These are phyloP conservation scores for Bostrychus sinensis DNA, from an alignment of 2,113 vertebrate species.

Conservation along the genomic window DNA sequence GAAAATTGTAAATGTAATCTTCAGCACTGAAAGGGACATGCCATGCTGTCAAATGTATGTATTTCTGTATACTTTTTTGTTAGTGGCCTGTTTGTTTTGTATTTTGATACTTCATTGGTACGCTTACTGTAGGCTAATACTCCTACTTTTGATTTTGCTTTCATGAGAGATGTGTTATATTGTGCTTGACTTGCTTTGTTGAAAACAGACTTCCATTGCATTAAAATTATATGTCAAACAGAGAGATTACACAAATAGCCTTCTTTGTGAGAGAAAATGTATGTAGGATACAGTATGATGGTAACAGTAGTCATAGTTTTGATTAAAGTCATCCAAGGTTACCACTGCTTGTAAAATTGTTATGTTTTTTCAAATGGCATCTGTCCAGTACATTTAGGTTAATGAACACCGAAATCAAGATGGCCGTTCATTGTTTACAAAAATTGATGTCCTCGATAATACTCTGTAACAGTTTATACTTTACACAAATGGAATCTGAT, in stretches of 20 bases:
- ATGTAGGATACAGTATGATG: not conserved
- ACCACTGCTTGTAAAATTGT: constrained; percentile 22
- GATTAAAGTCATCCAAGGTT: constrained; percentile 53
- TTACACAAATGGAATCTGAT: constrained; percentile 38
- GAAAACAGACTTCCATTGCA: constrained; percentile 68
- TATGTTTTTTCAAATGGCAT: constrained; percentile 26
- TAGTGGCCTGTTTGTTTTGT: constrained; percentile 60
- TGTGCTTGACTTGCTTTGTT: constrained; percentile 81
- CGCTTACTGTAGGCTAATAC: constrained; percentile 52
- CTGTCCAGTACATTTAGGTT: constrained; percentile 37
- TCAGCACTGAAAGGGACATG: constrained; percentile 45
- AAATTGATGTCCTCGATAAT: not conserved
- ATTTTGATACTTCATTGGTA: constrained; percentile 43
- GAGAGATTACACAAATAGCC: constrained; percentile 29
- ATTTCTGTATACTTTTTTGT: constrained; percentile 60
- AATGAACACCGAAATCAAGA: not conserved
- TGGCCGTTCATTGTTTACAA: not conserved
- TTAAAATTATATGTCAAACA: constrained; percentile 71
- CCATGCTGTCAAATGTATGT: constrained; percentile 50
- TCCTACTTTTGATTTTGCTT: constrained; percentile 55
- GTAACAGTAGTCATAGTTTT: constrained; percentile 20
- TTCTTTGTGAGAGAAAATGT: constrained; percentile 21
- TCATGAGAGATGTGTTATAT: constrained; percentile 90
- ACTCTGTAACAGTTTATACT: constrained; percentile 12
- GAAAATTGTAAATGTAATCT: constrained; percentile 60